Conservation (phyloP, 1,140 invertebrate species). For the Brachionus rubens region DNA sequence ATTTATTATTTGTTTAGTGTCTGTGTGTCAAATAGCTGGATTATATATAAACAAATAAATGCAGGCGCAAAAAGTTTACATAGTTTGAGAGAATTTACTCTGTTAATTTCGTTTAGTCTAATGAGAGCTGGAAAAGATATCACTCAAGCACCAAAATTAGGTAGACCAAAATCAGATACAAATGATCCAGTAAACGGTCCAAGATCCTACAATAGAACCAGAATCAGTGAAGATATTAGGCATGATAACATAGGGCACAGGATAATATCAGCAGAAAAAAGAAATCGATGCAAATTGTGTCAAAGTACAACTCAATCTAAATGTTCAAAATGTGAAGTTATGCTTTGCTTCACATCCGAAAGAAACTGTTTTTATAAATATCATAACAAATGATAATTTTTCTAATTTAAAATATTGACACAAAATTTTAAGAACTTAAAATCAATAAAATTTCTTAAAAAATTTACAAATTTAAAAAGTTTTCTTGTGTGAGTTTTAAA, state of each 20-base stretch:
- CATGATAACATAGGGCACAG: slow-evolving; percentile 22
- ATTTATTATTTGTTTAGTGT: slow-evolving; percentile 61
- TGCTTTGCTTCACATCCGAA: slow-evolving; percentile 27
- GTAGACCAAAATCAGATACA: slow-evolving; percentile 18
- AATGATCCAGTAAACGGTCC: slow-evolving; percentile 18
- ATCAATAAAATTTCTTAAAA: too few relatives aligned
- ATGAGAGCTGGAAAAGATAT: slow-evolving; percentile 21
- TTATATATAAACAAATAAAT: slow-evolving; percentile 48
- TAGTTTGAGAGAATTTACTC: slow-evolving; percentile 33
- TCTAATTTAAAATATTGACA: background rate
- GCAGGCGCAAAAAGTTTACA: slow-evolving; percentile 18
- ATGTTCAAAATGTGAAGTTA: slow-evolving; percentile 38
- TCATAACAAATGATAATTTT: background rate
- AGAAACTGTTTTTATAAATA: background rate
- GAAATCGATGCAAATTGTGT: slow-evolving; percentile 23
- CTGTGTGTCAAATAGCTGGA: slow-evolving; percentile 52
- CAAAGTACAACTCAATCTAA: slow-evolving; percentile 25
- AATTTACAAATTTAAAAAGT: too few relatives aligned
- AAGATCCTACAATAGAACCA: slow-evolving; percentile 12
- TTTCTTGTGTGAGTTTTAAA: too few relatives aligned
- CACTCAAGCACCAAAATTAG: slow-evolving; percentile 35
- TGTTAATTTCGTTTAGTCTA: slow-evolving; percentile 12
- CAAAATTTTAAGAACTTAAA: too few relatives aligned
- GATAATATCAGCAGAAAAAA: slow-evolving; percentile 20
- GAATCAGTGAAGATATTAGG: slow-evolving; percentile 23